Evolutionary conservation across 2,888 invertebrate species (phyloP).

Genomic region (Diaprepes abbreviatus): DNA sequence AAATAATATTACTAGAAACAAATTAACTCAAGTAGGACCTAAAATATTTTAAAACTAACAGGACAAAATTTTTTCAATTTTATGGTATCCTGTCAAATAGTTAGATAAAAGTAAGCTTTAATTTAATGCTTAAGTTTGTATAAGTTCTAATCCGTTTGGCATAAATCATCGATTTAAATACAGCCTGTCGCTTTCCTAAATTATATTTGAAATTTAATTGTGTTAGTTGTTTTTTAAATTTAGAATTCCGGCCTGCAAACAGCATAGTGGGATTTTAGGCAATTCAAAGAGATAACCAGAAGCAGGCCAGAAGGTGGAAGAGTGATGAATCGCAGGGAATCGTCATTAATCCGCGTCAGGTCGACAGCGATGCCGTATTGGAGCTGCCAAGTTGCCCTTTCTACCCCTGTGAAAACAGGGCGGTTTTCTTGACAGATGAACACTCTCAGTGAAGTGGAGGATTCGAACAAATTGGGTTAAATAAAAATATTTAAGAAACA

Average conservation of each 20-base stretch:
- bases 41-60: no score
- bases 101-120: no score
- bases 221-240: no score
- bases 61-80: no score
- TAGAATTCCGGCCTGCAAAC: background rate
- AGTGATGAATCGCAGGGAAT: slow-evolving; percentile 68
- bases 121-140: no score
- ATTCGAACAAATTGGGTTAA: background rate
- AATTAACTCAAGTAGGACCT: no score
- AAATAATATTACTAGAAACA: no score
- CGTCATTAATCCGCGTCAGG: slow-evolving; percentile 69
- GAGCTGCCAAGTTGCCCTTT: slow-evolving; percentile 29
- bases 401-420: slow-evolving; percentile 7
- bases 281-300: slow-evolving; percentile 29
- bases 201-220: no score
- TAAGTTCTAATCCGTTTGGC: no score
- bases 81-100: no score
- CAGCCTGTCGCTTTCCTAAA: no score
- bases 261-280: background rate
- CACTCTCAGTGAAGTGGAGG: slow-evolving; percentile 16
- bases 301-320: slow-evolving; percentile 60
- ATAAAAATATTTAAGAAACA: background rate
- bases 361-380: slow-evolving; percentile 23
- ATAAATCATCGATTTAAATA: no score
- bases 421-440: slow-evolving; percentile 35